Percentiles rank a stretch among this genome's conserved stretches.
Conservation (phyloP, 1,140 invertebrate species). For the Helicorthomorpha holstii region DNA sequence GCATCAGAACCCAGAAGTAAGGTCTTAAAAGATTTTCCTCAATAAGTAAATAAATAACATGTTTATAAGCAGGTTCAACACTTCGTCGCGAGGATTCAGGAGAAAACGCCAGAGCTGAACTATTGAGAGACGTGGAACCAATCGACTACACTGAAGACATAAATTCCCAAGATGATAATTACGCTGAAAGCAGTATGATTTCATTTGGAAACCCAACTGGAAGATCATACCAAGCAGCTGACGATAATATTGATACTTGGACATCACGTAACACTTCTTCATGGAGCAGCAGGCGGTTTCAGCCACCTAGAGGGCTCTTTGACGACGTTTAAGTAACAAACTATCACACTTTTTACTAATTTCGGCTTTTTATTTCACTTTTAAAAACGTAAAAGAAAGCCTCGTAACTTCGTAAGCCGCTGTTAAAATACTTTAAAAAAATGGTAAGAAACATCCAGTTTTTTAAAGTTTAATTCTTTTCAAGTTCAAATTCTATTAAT, state of each 20-base stretch:
- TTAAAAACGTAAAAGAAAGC: too few species aligned
- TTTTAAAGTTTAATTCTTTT: too few species aligned
- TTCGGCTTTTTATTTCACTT: too few species aligned
- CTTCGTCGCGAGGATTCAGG: slow-evolving; percentile 29
- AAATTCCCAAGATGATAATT: slow-evolving; percentile 6
- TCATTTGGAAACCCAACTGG: slow-evolving; percentile 9
- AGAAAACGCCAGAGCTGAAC: slow-evolving; percentile 39
- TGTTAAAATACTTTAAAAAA: too few species aligned
- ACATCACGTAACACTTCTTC: slow-evolving; percentile 5
- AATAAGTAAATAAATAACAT: neutral
- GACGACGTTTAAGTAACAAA: slow-evolving; percentile 48
- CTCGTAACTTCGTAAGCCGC: too few species aligned
- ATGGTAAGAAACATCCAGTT: too few species aligned
- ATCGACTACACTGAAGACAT: slow-evolving; percentile 34
- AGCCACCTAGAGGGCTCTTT: slow-evolving; percentile 59
- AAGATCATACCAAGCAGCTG: neutral
- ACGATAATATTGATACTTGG: slow-evolving; percentile 12
- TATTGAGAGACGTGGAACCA: slow-evolving; percentile 41
- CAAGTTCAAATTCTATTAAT: too few species aligned
- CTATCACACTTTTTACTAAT: neutral
- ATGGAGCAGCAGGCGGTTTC: slow-evolving; percentile 12
- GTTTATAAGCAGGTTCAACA: neutral
- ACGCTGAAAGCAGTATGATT: neutral
- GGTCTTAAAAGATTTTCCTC: neutral
- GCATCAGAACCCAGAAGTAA: neutral